phyloP scores from a whole-genome alignment of 2,888 invertebrate genomes.

The Lycaena phlaeas region DNA sequence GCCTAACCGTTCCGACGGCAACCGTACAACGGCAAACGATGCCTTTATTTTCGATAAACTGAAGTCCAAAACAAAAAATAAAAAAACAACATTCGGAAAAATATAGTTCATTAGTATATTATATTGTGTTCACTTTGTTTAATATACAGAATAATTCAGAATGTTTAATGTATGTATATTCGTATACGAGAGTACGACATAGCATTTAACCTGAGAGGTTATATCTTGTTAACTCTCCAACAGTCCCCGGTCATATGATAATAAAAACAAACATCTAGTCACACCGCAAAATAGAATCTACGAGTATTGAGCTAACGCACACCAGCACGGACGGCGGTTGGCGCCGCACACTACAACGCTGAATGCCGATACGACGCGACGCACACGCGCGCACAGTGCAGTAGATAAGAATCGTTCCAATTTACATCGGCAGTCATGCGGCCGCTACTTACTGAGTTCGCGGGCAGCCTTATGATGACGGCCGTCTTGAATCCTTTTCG shows the following conservation, averaged over 20 bases:
- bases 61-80: too few relatives aligned
- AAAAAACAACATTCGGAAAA: too few relatives aligned
- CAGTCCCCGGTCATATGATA: conserved; percentile 63
- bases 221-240: conserved; percentile 27
- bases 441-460: conserved; percentile 67
- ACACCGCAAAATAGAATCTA: conserved; percentile 63
- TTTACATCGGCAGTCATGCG: conserved; percentile 66
- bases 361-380: conserved; percentile 30
- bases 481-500: conserved; percentile 64
- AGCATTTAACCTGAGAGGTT: conserved; percentile 1
- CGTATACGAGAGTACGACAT: too few relatives aligned
- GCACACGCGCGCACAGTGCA: conserved; percentile 40
- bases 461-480: conserved; percentile 71
- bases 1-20: conserved; percentile 4
- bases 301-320: conserved; percentile 69
- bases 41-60: too few relatives aligned
- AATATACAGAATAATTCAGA: too few relatives aligned
- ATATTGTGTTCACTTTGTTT: too few relatives aligned
- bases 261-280: conserved; percentile 71
- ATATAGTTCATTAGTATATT: too few relatives aligned
- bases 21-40: not conserved
- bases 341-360: conserved; percentile 46
- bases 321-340: conserved; percentile 47
- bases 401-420: conserved; percentile 71
- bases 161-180: too few relatives aligned